Evolutionary conservation across 2,888 invertebrate species (phyloP).

Genomic region (Limnephilus auricula): DNA sequence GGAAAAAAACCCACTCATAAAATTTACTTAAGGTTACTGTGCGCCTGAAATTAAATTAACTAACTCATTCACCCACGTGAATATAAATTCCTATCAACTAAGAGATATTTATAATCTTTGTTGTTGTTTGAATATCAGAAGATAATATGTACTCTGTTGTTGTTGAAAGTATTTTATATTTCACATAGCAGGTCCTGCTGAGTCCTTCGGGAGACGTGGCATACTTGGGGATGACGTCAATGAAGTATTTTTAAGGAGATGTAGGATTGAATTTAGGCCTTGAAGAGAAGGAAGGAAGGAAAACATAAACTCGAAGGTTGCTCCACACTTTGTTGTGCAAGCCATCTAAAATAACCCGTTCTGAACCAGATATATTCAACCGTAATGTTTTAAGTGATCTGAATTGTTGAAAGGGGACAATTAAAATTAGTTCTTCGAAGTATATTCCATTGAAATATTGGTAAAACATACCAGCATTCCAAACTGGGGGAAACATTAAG

Average conservation of each 20-base stretch:
- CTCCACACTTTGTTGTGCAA: neutral
- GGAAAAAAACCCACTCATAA: constrained; percentile 21
- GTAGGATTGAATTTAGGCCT: neutral
- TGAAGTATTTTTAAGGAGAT: neutral
- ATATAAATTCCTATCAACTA: neutral
- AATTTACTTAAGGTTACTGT: constrained; percentile 7
- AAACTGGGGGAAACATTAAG: neutral
- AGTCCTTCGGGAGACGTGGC: neutral
- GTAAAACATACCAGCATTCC: neutral
- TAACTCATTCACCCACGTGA: neutral
- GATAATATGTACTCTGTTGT: neutral
- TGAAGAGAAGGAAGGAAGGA: neutral
- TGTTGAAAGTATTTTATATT: neutral
- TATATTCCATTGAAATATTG: neutral
- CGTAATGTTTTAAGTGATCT: neutral
- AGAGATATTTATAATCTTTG: neutral
- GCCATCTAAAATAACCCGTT: neutral
- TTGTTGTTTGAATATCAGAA: neutral
- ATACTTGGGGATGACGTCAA: neutral
- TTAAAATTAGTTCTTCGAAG: neutral
- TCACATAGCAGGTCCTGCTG: neutral
- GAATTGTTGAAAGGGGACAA: neutral
- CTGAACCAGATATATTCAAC: neutral
- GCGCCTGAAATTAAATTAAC: neutral
- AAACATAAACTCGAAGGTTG: neutral